Evolutionary conservation across 2,797 vertebrate genomes (phyloP), one percentile per base, ranked within the genome.

Genomic region (Tragopan temminckii): DNA sequence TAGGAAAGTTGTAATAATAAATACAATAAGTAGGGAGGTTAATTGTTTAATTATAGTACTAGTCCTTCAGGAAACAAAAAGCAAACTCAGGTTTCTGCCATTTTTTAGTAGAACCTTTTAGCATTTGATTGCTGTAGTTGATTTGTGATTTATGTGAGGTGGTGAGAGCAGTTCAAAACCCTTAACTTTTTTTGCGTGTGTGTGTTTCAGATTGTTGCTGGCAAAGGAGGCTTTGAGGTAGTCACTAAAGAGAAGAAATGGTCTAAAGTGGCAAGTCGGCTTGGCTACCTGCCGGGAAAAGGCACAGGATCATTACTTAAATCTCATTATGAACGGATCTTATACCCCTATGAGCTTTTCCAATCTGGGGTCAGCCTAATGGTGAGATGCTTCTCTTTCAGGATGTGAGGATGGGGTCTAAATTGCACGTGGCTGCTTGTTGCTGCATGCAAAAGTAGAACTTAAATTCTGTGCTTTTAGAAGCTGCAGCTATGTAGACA

Each of bases 261-360:
- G 99, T 99, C 99, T 79, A 99, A 98, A 96, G 99, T 99, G 94
- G 98, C 98, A 42, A 98, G 97, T 87, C 98, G 99, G 9, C 98
- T 99, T 98, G 99, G 99, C 67, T 99, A 99, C 95, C 98, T 99
- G n/a, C 96, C 98, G 3, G 99, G 99, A 71, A 99, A 98, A 97
- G 99, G 99, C 93, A 98, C 98, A 2, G 99, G 99, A 7, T 99
- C 99, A 0, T 95, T 99, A 72, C 97, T 99, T 61, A 99, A 99
- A 88, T 98, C 99, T 31, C 99, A 99, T 94, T 99, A 99, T 61
- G 99, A 99, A 94, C 98, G 98, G 91, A 99, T 99, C 96, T 98
- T 99, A 20, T 99, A 99, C 96, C 99, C 99, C 3, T 99, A 99
- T 8, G 99, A 99, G 87, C 98, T 99, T 88, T 99, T 99, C 97